Base-by-base conservation (phyloP, 2,797 vertebrate species). In the Intellagama lesueurii region DNA sequence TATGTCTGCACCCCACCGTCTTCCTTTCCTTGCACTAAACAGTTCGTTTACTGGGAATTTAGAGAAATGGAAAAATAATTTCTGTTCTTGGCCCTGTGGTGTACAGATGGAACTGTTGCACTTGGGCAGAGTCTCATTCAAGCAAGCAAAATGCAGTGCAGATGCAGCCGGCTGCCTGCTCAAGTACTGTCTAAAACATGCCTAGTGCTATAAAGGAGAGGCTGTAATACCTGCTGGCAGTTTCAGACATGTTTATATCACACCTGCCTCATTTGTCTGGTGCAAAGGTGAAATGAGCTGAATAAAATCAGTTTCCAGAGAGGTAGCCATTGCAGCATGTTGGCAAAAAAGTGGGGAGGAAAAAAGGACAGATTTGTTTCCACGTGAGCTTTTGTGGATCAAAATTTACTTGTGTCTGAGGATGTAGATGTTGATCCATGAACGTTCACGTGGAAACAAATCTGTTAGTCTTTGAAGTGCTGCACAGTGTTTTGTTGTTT, bases 41-140 rank as follows among this genome's bases (percentile, higher is more conserved):
- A 26, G 52, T 5, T 22, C 24, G 85, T 80, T 80, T 0, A 0
- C 3, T 77, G 47, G 85, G 16, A 0, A 77, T 0, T 0, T 76
- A 79, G 78, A 89, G 35, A 66, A 75, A 60, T 86, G 91, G 78
- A 91, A 81, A 84, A 9, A 4, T 81, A 79, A 49, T 78, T 87
- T 2, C 49, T 56, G 88, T 3, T 83, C 1, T 64, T 72, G 83
- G 24, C 49, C 24, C 66, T 11, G 75, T 72, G 26, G 28, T 64
- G 68, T 49, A 8, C 32, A 79, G 66, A n/a, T 90, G 26, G 73
- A 16, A 49, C 85, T 77, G 81, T 60, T 79, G 81, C 30, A 78
- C 24, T 64, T 69, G 66, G 66, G 64, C 64, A 90, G 64, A 70
- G 64, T 30, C 16, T 75, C 56, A 76, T 64, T 89, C 78, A 56